These are phyloP conservation scores for Hermodice carunculata DNA, from an alignment of 2,888 invertebrate genomes.

Conservation along the genomic window DNA sequence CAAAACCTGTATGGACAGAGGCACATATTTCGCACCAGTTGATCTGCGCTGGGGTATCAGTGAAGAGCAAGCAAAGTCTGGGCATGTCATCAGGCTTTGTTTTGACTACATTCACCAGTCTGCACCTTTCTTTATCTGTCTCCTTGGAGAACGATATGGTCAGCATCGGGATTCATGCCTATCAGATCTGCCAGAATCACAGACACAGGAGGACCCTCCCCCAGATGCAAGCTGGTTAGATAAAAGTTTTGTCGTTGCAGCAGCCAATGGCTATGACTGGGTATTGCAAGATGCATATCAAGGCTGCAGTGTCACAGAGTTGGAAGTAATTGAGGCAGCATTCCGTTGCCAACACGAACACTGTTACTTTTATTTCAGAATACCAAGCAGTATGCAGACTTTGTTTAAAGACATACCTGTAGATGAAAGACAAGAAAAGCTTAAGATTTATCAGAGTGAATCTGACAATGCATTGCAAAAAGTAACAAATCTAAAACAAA, in stretches of 20 bases:
- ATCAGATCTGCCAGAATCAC: conserved; percentile 36
- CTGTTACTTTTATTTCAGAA: conserved; percentile 64
- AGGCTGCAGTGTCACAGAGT: conserved; percentile 60
- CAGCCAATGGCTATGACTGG: conserved; percentile 61
- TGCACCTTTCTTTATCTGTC: conserved; percentile 62
- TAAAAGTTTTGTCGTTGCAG: conserved; percentile 55
- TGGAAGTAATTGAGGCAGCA: conserved; percentile 61
- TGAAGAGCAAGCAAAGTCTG: conserved; percentile 46
- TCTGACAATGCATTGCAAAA: conserved; percentile 55
- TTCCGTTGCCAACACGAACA: conserved; percentile 38
- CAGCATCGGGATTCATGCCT: conserved; percentile 39
- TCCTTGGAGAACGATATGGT: conserved; percentile 66
- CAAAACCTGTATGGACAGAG: conserved; percentile 51
- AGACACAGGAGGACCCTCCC: conserved; percentile 30
- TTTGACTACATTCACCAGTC: conserved; percentile 57
- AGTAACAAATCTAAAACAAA: conserved; percentile 58
- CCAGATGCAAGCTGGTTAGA: conserved; percentile 54
- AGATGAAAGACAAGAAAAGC: conserved; percentile 28
- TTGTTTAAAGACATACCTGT: conserved; percentile 29
- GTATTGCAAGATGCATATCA: conserved; percentile 57
- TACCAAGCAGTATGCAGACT: conserved; percentile 47
- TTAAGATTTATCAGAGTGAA: conserved; percentile 45
- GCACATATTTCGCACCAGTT: conserved; percentile 57
- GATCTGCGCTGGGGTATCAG: conserved; percentile 57
- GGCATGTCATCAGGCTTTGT: conserved; percentile 49